These are phyloP conservation scores for Alectura lathami DNA, from an alignment of 2,113 vertebrate genomes.

Conservation along the genomic window DNA sequence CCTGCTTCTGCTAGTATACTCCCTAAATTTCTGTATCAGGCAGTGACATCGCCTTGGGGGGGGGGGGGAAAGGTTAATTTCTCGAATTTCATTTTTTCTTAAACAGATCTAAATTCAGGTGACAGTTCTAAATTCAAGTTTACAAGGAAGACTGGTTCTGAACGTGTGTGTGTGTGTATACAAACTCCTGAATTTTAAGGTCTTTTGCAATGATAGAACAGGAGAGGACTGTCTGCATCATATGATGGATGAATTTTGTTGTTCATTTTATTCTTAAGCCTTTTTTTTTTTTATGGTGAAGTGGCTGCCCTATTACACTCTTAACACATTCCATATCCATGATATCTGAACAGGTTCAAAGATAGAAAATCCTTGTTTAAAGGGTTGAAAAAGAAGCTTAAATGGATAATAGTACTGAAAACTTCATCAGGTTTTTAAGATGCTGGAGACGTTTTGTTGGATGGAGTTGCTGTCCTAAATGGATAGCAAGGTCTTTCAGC, in stretches of 20 bases:
- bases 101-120: not conserved
- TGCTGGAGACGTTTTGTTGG: not conserved
- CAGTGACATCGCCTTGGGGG: not conserved
- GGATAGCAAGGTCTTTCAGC: not conserved
- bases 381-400: not conserved
- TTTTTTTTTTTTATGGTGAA: not conserved
- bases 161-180: accelerated
- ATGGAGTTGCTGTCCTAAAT: not conserved
- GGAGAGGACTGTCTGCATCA: not conserved
- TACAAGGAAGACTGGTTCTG: not conserved
- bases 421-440: not conserved
- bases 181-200: not conserved
- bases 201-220: not conserved
- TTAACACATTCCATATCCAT: not conserved
- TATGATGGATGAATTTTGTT: not conserved
- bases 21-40: not conserved
- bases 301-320: not conserved
- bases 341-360: not conserved
- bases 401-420: not conserved
- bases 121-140: not conserved
- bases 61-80: not conserved
- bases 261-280: not conserved
- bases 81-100: not conserved
- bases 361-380: not conserved
- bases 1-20: not conserved